phyloP scores from a whole-genome alignment of 2,888 invertebrate genomes.

The Drosophila lutescens region DNA sequence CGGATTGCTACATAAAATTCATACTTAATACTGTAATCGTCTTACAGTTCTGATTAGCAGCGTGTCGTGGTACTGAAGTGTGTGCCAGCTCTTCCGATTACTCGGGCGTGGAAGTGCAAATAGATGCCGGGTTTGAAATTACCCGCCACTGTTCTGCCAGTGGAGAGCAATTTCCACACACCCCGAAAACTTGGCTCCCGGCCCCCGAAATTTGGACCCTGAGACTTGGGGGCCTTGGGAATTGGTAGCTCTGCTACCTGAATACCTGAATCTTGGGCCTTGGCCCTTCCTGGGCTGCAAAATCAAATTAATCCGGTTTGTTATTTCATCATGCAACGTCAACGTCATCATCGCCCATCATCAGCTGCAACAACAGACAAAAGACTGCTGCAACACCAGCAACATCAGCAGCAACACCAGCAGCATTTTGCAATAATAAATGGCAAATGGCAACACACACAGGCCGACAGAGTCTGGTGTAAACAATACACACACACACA shows the following conservation, averaged over 20 bases:
- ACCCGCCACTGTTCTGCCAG: slow-evolving; percentile 42
- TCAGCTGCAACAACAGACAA: slow-evolving; percentile 79
- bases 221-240: slow-evolving; percentile 9
- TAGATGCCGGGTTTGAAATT: slow-evolving; percentile 27
- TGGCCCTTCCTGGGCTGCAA: slow-evolving; percentile 45
- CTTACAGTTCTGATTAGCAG: background rate
- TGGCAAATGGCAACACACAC: slow-evolving; percentile 49
- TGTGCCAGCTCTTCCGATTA: slow-evolving; percentile 8
- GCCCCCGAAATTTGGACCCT: slow-evolving; percentile 6
- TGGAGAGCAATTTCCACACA: slow-evolving; percentile 63
- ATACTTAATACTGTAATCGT: too few relatives aligned
- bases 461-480: slow-evolving; percentile 20
- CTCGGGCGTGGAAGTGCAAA: slow-evolving; percentile 23
- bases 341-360: slow-evolving; percentile 63
- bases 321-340: slow-evolving; percentile 82
- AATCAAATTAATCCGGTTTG: slow-evolving; percentile 83
- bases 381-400: slow-evolving; percentile 55
- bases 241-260: background rate
- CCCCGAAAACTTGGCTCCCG: slow-evolving; percentile 16
- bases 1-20: too few relatives aligned
- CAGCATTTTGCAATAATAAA: slow-evolving; percentile 78
- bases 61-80: slow-evolving; percentile 1
- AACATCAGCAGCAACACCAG: slow-evolving; percentile 46
- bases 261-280: slow-evolving; percentile 10
- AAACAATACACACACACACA: slow-evolving; percentile 33